A percentile compares a stretch with the other conserved stretches of the same genome.
These are phyloP conservation scores for Ichneumon xanthorius DNA, from an alignment of 2,888 invertebrate genomes.

Conservation along the genomic window DNA sequence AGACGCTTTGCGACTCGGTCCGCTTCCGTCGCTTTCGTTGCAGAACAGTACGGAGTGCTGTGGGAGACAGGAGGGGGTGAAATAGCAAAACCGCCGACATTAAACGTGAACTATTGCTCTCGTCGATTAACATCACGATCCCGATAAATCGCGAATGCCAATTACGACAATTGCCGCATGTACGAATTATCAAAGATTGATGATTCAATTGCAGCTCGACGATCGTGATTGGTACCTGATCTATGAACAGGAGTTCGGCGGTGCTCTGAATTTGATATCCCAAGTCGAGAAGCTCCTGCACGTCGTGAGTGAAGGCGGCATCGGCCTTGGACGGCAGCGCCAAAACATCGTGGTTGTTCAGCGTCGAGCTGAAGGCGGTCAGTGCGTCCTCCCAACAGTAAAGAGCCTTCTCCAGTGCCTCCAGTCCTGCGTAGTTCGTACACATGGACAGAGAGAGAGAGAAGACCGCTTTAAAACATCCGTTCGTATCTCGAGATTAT, in stretches of 20 bases:
- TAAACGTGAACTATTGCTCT: conserved; percentile 25
- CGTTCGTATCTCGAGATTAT: conserved; percentile 51
- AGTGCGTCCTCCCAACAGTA: conserved; percentile 98
- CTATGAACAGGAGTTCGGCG: conserved; percentile 94
- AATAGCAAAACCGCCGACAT: conserved; percentile 8
- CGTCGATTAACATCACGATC: conserved; percentile 13
- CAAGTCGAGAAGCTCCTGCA: conserved; percentile 90
- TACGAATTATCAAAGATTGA: background rate
- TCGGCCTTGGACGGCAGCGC: conserved; percentile 93
- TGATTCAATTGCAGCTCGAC: conserved; percentile 12
- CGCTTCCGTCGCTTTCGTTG: conserved; percentile 89
- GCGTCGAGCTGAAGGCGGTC: conserved; percentile 89
- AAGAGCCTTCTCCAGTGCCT: conserved; percentile 95
- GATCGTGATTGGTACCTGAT: conserved; percentile 85
- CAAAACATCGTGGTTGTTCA: conserved; percentile 87
- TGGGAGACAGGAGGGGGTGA: conserved; percentile 31
- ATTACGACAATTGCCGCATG: conserved; percentile 3
- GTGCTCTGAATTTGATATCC: conserved; percentile 94
- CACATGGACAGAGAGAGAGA: background rate
- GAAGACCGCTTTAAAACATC: conserved; percentile 69
- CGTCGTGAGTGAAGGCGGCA: conserved; percentile 90
- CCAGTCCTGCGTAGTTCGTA: conserved; percentile 89
- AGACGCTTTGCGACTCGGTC: conserved; percentile 84
- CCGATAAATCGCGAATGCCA: conserved; percentile 30
- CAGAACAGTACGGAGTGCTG: conserved; percentile 95